Evolutionary conservation across 35 echinoderm and acorn worm genomes (phyloP), one percentile per base, ranked within the genome.

Genomic region (Ptychodera flava): DNA sequence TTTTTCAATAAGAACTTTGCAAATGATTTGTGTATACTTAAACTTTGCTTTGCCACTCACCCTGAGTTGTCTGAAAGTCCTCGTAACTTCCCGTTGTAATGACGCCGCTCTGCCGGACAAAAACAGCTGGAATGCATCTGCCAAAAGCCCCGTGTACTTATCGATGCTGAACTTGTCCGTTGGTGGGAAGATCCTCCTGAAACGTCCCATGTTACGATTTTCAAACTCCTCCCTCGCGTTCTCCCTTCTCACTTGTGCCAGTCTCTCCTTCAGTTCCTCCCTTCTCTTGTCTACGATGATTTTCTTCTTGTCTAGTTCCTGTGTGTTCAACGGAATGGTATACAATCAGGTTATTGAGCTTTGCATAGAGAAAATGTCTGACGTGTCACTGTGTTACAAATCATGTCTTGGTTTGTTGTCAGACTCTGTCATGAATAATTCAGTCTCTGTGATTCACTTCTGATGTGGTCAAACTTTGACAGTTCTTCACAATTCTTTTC

Each of bases 151-250:
- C 33, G 90, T 82, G 79, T 98, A 98, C 33, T 82, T 85, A 0
- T 98, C 95, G 31, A 80, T 79, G 2, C 77, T 88, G 16, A 86
- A 38, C 36, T 93, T 94, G 79, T 98, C 95, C 15, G 79, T 81
- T 1, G 95, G 95, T 52, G 95, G 95, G 78, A 94, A 98, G 33
- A 98, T 98, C 0, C 95, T 45, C 29, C 90, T 90, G 79, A 88
- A 98, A 29, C 84, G 38, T 33, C 95, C 95, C 77, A 98, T 98
- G 80, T 98, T 98, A 1, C 95, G 87, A 81, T 98, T 98, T 88
- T 98, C 95, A 35, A 89, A 94, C 79, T 98, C 95, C 30, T 98
- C 95, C 12, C 88, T 36, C 0, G 95, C 95, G 38, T 94, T 94
- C 78, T 98, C 95, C 77, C 90, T 80, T 64, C 95, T 78, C 1